phyloP scores from a whole-genome alignment of 1,140 invertebrate species.

The Orussus abietinus region DNA sequence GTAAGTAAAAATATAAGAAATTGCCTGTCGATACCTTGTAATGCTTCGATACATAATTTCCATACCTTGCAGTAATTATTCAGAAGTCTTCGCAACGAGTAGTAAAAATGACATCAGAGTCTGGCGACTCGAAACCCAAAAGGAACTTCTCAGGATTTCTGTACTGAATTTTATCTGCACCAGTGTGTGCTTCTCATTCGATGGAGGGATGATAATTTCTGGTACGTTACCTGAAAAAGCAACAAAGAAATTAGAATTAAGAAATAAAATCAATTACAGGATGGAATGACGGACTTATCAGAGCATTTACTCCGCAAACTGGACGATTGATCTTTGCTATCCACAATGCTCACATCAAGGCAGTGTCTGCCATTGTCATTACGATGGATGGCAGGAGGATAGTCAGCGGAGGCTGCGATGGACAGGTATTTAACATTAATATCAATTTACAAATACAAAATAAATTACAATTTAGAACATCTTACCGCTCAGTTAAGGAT shows the following conservation, averaged over 20 bases:
- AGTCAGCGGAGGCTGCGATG: constrained; percentile 84
- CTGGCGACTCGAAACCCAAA: constrained; percentile 71
- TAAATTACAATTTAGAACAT: constrained; percentile 6
- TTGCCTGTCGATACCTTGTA: no score
- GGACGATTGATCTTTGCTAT: constrained; percentile 77
- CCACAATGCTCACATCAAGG: constrained; percentile 81
- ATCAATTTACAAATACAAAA: neutral
- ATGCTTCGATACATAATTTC: no score
- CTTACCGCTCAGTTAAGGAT: constrained; percentile 61
- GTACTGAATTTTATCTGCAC: constrained; percentile 85
- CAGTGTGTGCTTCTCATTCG: constrained; percentile 68
- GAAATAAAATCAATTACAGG: constrained; percentile 34
- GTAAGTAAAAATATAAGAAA: no score
- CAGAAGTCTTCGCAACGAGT: constrained; percentile 81
- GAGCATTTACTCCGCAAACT: constrained; percentile 79
- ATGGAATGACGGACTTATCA: constrained; percentile 87
- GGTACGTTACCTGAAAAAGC: constrained; percentile 48
- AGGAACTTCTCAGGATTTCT: constrained; percentile 77
- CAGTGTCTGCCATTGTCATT: constrained; percentile 73
- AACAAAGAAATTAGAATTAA: constrained; percentile 7
- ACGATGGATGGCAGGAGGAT: constrained; percentile 69
- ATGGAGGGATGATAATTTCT: constrained; percentile 75
- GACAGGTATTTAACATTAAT: constrained; percentile 58
- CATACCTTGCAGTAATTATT: constrained; percentile 65
- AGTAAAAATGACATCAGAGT: constrained; percentile 80